These are phyloP conservation scores for Sialis lutaria DNA, from an alignment of 2,888 invertebrate genomes.

Conservation along the genomic window DNA sequence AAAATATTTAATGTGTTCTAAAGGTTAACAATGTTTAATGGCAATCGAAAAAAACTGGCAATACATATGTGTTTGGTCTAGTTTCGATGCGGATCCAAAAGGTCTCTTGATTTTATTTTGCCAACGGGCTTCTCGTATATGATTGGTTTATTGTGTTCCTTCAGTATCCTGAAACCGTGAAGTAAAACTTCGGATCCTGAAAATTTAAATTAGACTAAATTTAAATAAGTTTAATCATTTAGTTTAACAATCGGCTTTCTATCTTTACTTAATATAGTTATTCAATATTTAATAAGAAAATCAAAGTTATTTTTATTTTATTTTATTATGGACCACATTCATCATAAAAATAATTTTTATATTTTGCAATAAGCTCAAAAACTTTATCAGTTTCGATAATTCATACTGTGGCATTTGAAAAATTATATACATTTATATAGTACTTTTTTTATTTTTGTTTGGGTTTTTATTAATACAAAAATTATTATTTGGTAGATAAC, in stretches of 20 bases:
- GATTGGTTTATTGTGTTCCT: slow-evolving; percentile 17
- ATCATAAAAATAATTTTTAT: neutral
- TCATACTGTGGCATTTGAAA: no score
- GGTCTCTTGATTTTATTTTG: slow-evolving; percentile 17
- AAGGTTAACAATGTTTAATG: no score
- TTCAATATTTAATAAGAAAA: neutral
- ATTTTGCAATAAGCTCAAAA: no score
- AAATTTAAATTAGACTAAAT: neutral
- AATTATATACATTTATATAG: no score
- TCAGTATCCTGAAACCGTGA: slow-evolving; percentile 10
- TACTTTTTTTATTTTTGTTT: no score
- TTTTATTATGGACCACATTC: neutral
- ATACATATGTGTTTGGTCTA: neutral
- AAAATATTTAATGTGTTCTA: no score
- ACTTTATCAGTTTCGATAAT: no score
- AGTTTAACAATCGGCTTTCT: no score
- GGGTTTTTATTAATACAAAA: no score
- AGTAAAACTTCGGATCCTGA: neutral
- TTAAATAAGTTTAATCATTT: neutral
- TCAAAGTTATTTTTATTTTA: neutral
- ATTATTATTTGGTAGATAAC: no score
- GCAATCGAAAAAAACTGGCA: no score
- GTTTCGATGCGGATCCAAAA: slow-evolving; percentile 11
- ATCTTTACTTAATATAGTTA: no score
- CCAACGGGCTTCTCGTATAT: slow-evolving; percentile 18